A percentile compares a stretch with the other conserved stretches of the same genome.
These are phyloP conservation scores for Heliconius erato DNA, from an alignment of 2,888 invertebrate species.

Conservation along the genomic window DNA sequence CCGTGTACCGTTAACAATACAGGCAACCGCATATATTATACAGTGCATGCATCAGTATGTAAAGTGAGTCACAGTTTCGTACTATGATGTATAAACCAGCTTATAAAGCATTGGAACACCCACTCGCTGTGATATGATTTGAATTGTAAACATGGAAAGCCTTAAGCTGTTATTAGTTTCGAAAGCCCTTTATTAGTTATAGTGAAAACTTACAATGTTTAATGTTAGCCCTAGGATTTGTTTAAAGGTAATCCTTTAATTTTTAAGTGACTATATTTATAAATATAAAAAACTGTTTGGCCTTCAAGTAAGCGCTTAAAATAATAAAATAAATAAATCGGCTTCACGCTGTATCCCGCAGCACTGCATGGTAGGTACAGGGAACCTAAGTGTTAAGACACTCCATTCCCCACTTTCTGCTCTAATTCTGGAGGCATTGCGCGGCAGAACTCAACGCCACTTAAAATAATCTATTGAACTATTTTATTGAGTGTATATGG, in stretches of 20 bases:
- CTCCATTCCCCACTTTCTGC: too few relatives aligned
- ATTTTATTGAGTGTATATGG: not conserved
- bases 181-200: not conserved
- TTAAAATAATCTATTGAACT: not conserved
- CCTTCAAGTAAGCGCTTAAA: not conserved
- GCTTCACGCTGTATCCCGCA: too few relatives aligned
- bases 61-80: conserved; percentile 47
- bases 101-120: conserved; percentile 37
- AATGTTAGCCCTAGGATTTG: not conserved
- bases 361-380: too few relatives aligned
- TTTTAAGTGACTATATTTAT: not conserved
- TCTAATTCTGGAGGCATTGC: too few relatives aligned
- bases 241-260: not conserved
- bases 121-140: conserved; percentile 34
- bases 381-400: too few relatives aligned
- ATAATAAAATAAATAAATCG: not conserved
- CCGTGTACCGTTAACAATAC: conserved; percentile 33
- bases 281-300: not conserved
- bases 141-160: conserved; percentile 31
- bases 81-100: conserved; percentile 39
- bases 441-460: too few relatives aligned
- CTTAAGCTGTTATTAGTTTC: not conserved
- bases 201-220: not conserved
- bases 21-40: conserved; percentile 30
- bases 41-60: conserved; percentile 41